A percentile compares a stretch with the other conserved stretches of the same genome.
These are phyloP conservation scores for Drosophila navojoa DNA, from an alignment of 1,140 invertebrate genomes.

Conservation along the genomic window DNA sequence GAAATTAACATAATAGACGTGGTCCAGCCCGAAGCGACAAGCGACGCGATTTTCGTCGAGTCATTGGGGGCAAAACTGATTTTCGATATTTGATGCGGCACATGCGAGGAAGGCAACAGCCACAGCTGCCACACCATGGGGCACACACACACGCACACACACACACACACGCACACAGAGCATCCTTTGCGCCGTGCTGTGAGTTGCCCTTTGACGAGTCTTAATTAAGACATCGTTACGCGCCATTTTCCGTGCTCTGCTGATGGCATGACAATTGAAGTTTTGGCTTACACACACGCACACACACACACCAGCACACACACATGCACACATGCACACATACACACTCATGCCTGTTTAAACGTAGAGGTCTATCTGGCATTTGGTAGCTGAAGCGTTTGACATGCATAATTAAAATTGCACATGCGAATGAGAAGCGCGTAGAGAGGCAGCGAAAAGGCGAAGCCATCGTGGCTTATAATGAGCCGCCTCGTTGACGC, in stretches of 20 bases:
- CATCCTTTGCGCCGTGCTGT: slow-evolving; percentile 1
- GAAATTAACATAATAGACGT: slow-evolving; percentile 9
- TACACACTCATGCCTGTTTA: neutral
- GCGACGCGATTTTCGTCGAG: slow-evolving; percentile 4
- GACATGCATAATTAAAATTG: slow-evolving; percentile 55
- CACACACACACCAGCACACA: neutral
- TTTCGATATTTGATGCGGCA: slow-evolving; percentile 39
- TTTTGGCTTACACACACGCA: slow-evolving; percentile 20
- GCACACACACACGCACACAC: neutral
- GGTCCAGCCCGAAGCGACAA: neutral
- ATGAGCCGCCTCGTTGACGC: slow-evolving; percentile 57
- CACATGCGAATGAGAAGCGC: neutral
- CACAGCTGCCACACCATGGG: neutral
- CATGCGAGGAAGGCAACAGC: slow-evolving; percentile 5
- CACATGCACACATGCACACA: neutral
- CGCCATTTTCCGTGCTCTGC: slow-evolving; percentile 52
- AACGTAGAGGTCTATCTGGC: neutral
- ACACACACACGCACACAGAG: neutral
- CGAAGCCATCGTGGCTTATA: slow-evolving; percentile 17
- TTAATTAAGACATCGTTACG: slow-evolving; percentile 76
- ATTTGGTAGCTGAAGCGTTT: slow-evolving; percentile 39
- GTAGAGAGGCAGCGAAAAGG: neutral
- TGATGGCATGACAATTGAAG: slow-evolving; percentile 47
- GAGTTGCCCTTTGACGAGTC: slow-evolving; percentile 37
- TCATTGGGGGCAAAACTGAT: slow-evolving; percentile 25